These are phyloP conservation scores for Erithacus rubecula DNA, from an alignment of 2,797 vertebrate genomes.

Conservation along the genomic window DNA sequence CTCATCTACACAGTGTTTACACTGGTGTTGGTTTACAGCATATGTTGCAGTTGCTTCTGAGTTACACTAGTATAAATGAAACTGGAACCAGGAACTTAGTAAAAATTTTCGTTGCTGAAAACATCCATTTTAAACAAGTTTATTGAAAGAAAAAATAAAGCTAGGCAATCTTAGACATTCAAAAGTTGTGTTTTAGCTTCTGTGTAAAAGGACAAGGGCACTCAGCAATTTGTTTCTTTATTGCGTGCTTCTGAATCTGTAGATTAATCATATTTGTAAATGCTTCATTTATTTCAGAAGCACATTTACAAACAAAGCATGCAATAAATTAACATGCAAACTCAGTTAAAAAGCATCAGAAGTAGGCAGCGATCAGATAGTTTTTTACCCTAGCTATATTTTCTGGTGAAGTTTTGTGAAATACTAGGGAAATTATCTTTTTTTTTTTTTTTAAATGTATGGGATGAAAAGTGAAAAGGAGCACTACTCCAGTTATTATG, in stretches of 20 bases:
- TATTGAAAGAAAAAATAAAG: conserved; percentile 13
- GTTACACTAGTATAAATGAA: conserved; percentile 17
- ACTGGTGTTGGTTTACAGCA: conserved; percentile 25
- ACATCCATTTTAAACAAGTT: conserved; percentile 34
- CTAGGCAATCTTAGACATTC: conserved; percentile 27
- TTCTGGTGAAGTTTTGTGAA: conserved; percentile 16
- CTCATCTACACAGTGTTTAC: neutral
- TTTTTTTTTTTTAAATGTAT: neutral
- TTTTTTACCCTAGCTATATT: conserved; percentile 21
- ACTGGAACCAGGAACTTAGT: conserved; percentile 5
- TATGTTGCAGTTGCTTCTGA: conserved; percentile 39
- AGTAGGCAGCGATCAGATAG: conserved; percentile 23
- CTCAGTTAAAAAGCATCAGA: conserved; percentile 43
- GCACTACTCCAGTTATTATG: neutral
- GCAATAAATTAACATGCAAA: conserved; percentile 55
- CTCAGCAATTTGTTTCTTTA: conserved; percentile 58
- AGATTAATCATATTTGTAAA: conserved; percentile 69
- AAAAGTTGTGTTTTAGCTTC: conserved; percentile 50
- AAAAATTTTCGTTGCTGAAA: conserved; percentile 37
- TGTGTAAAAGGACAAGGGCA: conserved; percentile 31
- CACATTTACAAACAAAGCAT: conserved; percentile 64
- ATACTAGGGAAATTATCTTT: neutral
- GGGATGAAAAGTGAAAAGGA: neutral
- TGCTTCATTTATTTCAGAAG: conserved; percentile 67
- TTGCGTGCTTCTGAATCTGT: conserved; percentile 47